phyloP scores from a whole-genome alignment of 2,113 vertebrate genomes.

The Baryphthengus martii region DNA sequence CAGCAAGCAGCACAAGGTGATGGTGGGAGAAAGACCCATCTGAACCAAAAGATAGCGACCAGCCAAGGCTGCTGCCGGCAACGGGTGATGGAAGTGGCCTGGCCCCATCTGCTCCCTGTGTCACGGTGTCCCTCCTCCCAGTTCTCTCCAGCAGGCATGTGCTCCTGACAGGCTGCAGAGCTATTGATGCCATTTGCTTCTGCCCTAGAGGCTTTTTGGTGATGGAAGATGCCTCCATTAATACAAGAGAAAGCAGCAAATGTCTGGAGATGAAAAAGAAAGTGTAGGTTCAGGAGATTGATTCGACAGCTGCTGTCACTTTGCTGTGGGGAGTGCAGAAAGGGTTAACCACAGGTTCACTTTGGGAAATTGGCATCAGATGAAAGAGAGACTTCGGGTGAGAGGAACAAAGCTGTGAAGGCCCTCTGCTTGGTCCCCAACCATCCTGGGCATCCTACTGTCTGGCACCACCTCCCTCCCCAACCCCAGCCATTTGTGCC shows the following conservation, averaged over 20 bases:
- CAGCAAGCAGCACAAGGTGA: background rate
- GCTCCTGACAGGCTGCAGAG: conserved; percentile 1
- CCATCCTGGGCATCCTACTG: fast-evolving
- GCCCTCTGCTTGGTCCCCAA: fast-evolving
- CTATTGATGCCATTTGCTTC: background rate
- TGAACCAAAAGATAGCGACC: fast-evolving
- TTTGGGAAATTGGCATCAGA: background rate
- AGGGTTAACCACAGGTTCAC: background rate
- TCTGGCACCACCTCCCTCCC: background rate
- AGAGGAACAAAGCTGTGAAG: fast-evolving
- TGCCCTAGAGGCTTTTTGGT: background rate
- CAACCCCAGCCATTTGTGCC: fast-evolving
- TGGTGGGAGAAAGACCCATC: background rate
- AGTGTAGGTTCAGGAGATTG: background rate
- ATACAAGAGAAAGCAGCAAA: background rate
- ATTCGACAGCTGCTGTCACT: fast-evolving
- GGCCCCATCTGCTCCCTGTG: background rate
- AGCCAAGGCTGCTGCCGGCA: background rate
- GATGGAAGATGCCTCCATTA: background rate
- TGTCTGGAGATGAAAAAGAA: background rate
- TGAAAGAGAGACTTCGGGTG: no score
- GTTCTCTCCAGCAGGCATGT: background rate
- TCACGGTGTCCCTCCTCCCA: background rate
- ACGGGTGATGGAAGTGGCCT: background rate
- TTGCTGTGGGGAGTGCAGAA: background rate